phyloP scores from a whole-genome alignment of 1,140 invertebrate genomes.

The Mamestra configurata region DNA sequence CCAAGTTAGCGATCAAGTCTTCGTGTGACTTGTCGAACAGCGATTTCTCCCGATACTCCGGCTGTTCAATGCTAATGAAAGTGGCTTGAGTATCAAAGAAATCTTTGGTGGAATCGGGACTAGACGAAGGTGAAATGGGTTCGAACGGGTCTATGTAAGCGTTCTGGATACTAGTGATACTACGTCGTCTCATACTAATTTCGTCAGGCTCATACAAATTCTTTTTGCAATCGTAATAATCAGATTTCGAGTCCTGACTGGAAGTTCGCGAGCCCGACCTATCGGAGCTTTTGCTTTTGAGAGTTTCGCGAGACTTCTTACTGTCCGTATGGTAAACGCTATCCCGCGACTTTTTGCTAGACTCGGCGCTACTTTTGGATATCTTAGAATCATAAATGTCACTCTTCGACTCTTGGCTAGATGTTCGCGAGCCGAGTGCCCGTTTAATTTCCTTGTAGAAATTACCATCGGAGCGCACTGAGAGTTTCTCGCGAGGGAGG shows the following conservation, averaged over 20 bases:
- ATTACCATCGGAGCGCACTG: conserved; percentile 90
- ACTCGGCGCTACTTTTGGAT: conserved; percentile 89
- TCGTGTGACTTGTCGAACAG: conserved; percentile 88
- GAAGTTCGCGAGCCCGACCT: conserved; percentile 89
- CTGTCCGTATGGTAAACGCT: conserved; percentile 90
- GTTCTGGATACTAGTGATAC: conserved; percentile 77
- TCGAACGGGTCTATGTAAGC: conserved; percentile 84
- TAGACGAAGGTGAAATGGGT: conserved; percentile 89
- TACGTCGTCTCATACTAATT: conserved; percentile 72
- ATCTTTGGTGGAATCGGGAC: conserved; percentile 90
- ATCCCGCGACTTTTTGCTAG: conserved; percentile 89
- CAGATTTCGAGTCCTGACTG: conserved; percentile 90
- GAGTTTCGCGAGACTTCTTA: conserved; percentile 89
- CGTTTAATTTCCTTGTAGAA: conserved; percentile 91
- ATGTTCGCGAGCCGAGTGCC: conserved; percentile 89
- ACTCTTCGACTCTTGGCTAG: conserved; percentile 91
- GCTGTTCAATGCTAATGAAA: conserved; percentile 81
- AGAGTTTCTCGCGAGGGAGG: conserved; percentile 90
- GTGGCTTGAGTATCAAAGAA: conserved; percentile 89
- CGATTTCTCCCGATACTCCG: conserved; percentile 80
- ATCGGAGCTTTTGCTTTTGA: conserved; percentile 89
- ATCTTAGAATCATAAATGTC: conserved; percentile 90
- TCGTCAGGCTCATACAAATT: conserved; percentile 82
- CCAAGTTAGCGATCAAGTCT: conserved; percentile 88
- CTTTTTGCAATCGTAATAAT: conserved; percentile 87